Base-by-base conservation (phyloP, 2,113 vertebrate species). In the Eulacestoma nigropectus region DNA sequence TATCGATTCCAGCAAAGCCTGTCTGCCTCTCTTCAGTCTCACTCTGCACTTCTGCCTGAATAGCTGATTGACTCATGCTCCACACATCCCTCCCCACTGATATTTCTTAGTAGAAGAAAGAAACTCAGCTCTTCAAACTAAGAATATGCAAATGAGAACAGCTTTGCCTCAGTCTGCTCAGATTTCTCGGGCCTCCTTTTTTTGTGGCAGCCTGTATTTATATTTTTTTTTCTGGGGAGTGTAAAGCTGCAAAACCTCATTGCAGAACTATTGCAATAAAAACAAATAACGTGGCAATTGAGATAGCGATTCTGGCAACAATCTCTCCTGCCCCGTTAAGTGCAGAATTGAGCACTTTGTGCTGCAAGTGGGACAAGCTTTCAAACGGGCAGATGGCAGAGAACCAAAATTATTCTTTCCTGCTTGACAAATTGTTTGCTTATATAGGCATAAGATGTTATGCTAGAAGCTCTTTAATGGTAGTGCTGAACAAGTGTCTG, bases 371-470 rank as follows among this genome's bases (percentile, higher is more conserved):
- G 81, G 59, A 77, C 90, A 88, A 65, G 25, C 33, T 82, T 81
- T 92, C 55, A 88, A 83, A 92, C 0, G 0, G 63, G 42, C 53
- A 62, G 52, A 79, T 91, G 91, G 84, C 92, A 77, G 35, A 77
- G 85, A 57, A 94, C 47, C 91, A 96, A 67, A 96, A 85, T 80
- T 10, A 3, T 70, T 83, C 84, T 63, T 94, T 88, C 75, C 68
- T 96, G 72, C 76, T 74, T 93, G 83, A 96, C 85, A 96, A 96
- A 90, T 92, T 90, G 79, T 95, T 97, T 96, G 84, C 63, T 93
- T 96, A 86, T 67, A 59, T 50, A 93, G 72, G 85, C 64, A 85
- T 79, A 70, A 83, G 67, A 77, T 44, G 44, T 93, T 93, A 47
- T 55, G 25, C 92, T 90, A 84, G 90, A 44, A 94, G 52, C 39